A percentile compares a stretch with the other conserved stretches of the same genome.
Conservation (phyloP, 2,797 vertebrate species). For the Natrix natrix region DNA sequence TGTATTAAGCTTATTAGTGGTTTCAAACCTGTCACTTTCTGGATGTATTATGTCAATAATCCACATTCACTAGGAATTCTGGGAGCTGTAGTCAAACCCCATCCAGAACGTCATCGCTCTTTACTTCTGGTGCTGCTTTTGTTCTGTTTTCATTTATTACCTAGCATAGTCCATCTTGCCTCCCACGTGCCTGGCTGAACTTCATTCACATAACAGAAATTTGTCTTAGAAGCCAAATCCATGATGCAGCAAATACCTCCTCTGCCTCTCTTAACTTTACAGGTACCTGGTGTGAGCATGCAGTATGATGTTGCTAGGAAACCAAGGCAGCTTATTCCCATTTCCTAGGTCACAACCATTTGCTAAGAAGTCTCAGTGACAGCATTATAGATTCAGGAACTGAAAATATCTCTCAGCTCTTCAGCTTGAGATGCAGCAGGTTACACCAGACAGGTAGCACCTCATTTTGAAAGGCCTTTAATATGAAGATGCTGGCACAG, state of each 20-base stretch:
- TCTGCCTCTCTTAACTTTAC: not conserved
- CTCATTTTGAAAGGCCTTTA: not conserved
- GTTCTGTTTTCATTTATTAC: not conserved
- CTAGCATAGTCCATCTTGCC: not conserved
- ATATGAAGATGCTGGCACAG: not conserved
- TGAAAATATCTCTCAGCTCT: not conserved
- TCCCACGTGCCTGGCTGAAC: not conserved
- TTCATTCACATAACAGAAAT: not conserved
- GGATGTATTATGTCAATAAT: not conserved
- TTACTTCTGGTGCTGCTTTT: not conserved
- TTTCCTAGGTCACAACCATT: not conserved
- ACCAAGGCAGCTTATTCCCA: not conserved
- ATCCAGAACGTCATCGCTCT: not conserved
- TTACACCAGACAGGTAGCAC: not conserved
- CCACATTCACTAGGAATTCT: not conserved
- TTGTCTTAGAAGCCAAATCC: not conserved
- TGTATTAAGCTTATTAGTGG: not conserved
- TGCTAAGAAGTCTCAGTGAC: not conserved
- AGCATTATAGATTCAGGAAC: not conserved
- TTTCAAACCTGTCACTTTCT: not conserved
- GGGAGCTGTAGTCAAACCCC: not conserved
- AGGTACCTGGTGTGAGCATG: not conserved
- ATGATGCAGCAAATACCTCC: not conserved
- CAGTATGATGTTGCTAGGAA: constrained; percentile 12
- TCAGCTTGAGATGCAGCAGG: not conserved